These are phyloP conservation scores for Brachycybe producta DNA, from an alignment of 2,888 invertebrate species.

Conservation along the genomic window DNA sequence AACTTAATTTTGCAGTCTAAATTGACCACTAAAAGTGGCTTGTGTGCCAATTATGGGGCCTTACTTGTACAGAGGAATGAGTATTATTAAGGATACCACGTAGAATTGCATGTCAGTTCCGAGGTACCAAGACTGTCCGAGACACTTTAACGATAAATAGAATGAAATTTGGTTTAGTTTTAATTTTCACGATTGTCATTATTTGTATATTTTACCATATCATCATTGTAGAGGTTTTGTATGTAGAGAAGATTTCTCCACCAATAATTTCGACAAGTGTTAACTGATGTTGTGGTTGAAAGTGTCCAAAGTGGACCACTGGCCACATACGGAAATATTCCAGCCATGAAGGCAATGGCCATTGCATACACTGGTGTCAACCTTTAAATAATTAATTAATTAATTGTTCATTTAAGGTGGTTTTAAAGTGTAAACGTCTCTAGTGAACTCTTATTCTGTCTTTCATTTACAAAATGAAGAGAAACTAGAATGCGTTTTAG, in stretches of 20 bases:
- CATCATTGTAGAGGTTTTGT: conserved; percentile 15
- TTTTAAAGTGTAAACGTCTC: not conserved
- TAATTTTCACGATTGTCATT: not conserved
- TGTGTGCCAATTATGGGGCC: no score
- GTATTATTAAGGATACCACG: conserved; percentile 11
- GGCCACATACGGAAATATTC: conserved; percentile 11
- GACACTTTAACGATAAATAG: conserved; percentile 14
- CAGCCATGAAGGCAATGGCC: conserved; percentile 11
- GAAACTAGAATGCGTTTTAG: no score
- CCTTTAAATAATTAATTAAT: conserved; percentile 4
- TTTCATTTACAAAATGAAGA: no score
- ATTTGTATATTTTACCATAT: not conserved
- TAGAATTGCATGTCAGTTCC: conserved; percentile 18
- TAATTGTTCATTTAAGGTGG: not conserved
- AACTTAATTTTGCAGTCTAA: no score
- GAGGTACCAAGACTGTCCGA: conserved; percentile 18
- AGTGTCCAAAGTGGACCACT: conserved; percentile 18
- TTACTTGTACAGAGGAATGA: conserved; percentile 18
- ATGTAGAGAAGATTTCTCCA: conserved; percentile 20
- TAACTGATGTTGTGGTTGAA: not conserved
- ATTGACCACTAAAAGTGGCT: no score
- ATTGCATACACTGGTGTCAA: conserved; percentile 18
- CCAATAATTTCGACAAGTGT: conserved; percentile 16
- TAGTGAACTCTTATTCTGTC: not conserved
- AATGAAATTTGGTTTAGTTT: not conserved